Evolutionary conservation across 2,888 invertebrate species (phyloP).

Genomic region (Coenonympha glycerion): DNA sequence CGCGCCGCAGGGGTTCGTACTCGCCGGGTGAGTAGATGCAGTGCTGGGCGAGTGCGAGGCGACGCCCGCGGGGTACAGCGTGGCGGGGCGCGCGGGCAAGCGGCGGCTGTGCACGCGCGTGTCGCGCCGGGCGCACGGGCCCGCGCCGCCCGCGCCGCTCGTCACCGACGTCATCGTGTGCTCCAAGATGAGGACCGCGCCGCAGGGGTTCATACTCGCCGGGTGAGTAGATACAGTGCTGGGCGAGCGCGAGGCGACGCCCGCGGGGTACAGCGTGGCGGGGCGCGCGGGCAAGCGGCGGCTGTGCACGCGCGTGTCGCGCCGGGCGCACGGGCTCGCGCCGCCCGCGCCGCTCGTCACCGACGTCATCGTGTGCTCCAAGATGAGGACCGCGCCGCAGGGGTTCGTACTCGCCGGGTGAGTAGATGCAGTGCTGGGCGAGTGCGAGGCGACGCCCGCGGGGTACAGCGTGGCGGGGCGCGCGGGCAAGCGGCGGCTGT

Average conservation of each 20-base stretch:
- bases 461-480: no score
- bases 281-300: slow-evolving; percentile 92
- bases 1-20: slow-evolving; percentile 90
- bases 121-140: slow-evolving; percentile 64
- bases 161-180: slow-evolving; percentile 95
- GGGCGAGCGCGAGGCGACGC: slow-evolving; percentile 88
- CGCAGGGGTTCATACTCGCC: slow-evolving; percentile 90
- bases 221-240: no score
- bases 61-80: slow-evolving; percentile 90
- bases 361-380: slow-evolving; percentile 93
- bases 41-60: no score
- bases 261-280: slow-evolving; percentile 90
- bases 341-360: slow-evolving; percentile 78
- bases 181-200: slow-evolving; percentile 88
- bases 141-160: slow-evolving; percentile 58
- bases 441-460: no score
- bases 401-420: slow-evolving; percentile 94
- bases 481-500: no score
- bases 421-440: no score
- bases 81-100: slow-evolving; percentile 91
- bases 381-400: slow-evolving; percentile 88
- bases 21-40: slow-evolving; percentile 92
- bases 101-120: slow-evolving; percentile 91
- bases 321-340: slow-evolving; percentile 57
- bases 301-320: slow-evolving; percentile 87